Base-by-base conservation (phyloP, 2,797 vertebrate species). In the Pangasius sanitwongsei region DNA sequence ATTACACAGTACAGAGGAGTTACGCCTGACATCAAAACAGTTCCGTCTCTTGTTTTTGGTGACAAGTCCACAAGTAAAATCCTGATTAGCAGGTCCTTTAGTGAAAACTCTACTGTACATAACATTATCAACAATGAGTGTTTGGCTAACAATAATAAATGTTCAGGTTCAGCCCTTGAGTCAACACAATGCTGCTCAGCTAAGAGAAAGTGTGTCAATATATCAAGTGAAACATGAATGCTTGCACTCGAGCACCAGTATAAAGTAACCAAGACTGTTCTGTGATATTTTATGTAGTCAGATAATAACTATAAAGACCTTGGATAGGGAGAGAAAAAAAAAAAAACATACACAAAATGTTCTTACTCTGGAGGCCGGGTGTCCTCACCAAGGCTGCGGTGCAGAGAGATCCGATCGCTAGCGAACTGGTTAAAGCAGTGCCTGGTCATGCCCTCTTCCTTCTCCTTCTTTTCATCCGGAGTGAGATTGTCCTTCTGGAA, bases 401-500 rank as follows among this genome's bases (percentile, higher is more conserved):
- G 98, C 72, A 99, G 96, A 1, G 98, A 99, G 93, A 99, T 98
- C 59, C 94, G 97, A 92, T 99, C 98, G 18, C 97, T 99, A 94
- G 98, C 98, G 83, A 97, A 99, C 94, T 98, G 97, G 87, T 99
- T 99, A 94, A 99, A 99, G 90, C 98, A 99, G 92, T 99, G 97
- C 9, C 97, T 97, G n/a, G 96, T 97, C 86, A 97, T 97, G 23
- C 98, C 98, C 0, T 93, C 93, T 18, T 97, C 96, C 92, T 98
- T 99, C 92, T 99, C 97, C 92, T 96, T 96, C 37, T 93, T 95
- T 92, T 99, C 98, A 80, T 95, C 95, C 0, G 95, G 92, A 0
- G 93, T 95, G 96, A 98, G 95, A 0, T 77, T 44, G 0, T 94
- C 96, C 87, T 97, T 95, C 80, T 96, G 92, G 94, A 97, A 99